phyloP scores from a whole-genome alignment of 35 echinoderm and acorn worm species.

The Nesometra sesokonis region DNA sequence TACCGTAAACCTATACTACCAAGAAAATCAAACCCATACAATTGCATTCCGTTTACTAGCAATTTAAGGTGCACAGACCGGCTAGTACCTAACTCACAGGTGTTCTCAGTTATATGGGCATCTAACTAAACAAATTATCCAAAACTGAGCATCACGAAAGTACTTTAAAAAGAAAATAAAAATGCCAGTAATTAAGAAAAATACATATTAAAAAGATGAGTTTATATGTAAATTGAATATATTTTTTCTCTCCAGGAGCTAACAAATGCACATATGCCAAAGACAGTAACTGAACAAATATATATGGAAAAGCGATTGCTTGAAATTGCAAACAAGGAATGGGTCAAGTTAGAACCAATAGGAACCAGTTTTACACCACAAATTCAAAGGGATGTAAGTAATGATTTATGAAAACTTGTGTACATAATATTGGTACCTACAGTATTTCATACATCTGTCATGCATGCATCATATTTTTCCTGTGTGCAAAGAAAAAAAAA shows the following conservation, averaged over 20 bases:
- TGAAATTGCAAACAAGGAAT: constrained; percentile 62
- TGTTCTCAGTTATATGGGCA: no score
- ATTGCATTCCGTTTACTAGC: no score
- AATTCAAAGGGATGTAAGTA: constrained; percentile 94
- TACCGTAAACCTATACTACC: no score
- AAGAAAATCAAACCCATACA: no score
- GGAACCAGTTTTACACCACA: constrained; percentile 69
- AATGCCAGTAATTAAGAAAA: no score
- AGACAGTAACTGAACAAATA: constrained; percentile 46
- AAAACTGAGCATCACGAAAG: no score
- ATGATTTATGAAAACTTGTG: not conserved
- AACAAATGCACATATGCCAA: constrained; percentile 47
- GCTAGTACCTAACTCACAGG: no score
- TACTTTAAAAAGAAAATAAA: no score
- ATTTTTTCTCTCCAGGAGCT: constrained; percentile 60
- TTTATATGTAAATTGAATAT: no score
- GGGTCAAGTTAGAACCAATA: constrained; percentile 34
- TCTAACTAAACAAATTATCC: no score
- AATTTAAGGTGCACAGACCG: no score
- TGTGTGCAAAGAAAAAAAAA: not conserved
- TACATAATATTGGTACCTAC: not conserved
- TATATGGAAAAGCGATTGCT: constrained; percentile 74
- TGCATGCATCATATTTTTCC: not conserved
- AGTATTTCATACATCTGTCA: not conserved
- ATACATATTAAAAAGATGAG: no score